Conservation (phyloP, 2,888 invertebrate genomes). For the Stenotaenia linearis region DNA sequence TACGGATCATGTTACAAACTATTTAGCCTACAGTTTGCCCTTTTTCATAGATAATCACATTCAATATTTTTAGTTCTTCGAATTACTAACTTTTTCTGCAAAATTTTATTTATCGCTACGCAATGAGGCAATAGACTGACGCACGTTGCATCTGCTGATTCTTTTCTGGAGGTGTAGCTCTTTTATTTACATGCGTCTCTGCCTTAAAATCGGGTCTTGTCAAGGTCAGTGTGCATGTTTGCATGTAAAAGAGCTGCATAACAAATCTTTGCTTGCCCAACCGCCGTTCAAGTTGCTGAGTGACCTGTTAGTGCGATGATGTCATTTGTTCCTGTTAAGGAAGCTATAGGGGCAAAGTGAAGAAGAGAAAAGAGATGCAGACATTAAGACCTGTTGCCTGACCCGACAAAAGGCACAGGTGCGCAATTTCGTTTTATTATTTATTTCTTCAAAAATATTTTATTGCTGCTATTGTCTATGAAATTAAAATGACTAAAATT, state of each 20-base stretch:
- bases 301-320: conserved; percentile 4
- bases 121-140: too few relatives aligned
- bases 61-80: too few relatives aligned
- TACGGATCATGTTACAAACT: background rate
- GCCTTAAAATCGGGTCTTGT: conserved; percentile 6
- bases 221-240: conserved; percentile 24
- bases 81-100: too few relatives aligned
- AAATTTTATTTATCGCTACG: too few relatives aligned
- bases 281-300: background rate
- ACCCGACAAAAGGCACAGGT: background rate
- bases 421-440: background rate
- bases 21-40: background rate
- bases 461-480: too few relatives aligned
- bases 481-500: too few relatives aligned
- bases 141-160: background rate
- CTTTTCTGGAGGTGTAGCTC: background rate
- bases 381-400: background rate
- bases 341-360: background rate
- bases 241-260: conserved; percentile 5
- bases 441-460: too few relatives aligned
- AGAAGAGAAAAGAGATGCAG: background rate
- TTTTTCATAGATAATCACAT: background rate
- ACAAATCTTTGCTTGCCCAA: background rate
- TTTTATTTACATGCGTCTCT: background rate
- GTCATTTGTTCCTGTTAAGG: conserved; percentile 12